Conservation (phyloP, 1,140 invertebrate genomes). For the Heliothis subflexa region DNA sequence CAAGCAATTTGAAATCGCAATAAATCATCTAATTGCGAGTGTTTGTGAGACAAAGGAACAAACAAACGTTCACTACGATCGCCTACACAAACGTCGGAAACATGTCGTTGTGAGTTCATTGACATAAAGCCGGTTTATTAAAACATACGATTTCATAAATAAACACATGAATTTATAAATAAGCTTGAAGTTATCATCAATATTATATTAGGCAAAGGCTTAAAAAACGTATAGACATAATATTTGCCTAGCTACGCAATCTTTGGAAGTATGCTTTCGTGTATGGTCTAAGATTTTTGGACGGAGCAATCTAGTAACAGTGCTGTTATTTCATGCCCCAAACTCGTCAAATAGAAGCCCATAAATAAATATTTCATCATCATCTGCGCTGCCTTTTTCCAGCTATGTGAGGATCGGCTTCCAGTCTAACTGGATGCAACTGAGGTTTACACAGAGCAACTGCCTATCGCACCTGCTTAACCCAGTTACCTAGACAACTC, state of each 20-base stretch:
- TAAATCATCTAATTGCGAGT: constrained; percentile 19
- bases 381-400: too few relatives aligned
- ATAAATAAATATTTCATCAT: too few relatives aligned
- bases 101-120: constrained; percentile 18
- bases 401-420: too few relatives aligned
- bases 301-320: too few relatives aligned
- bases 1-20: background rate
- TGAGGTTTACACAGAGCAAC: too few relatives aligned
- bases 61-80: background rate
- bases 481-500: too few relatives aligned
- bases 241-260: background rate
- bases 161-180: background rate
- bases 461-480: too few relatives aligned
- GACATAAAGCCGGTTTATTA: constrained; percentile 23
- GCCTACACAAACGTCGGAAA: constrained; percentile 25
- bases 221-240: background rate
- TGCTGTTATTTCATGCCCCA: too few relatives aligned
- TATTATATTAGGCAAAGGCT: background rate
- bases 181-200: background rate
- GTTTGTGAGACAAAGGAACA: constrained; percentile 15
- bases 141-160: background rate
- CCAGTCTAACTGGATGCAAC: too few relatives aligned
- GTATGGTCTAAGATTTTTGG: too few relatives aligned
- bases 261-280: background rate
- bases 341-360: too few relatives aligned